A percentile compares a stretch with the other conserved stretches of the same genome.
phyloP scores from a whole-genome alignment of 2,113 vertebrate species.

The Oreochromis tanganicae region DNA sequence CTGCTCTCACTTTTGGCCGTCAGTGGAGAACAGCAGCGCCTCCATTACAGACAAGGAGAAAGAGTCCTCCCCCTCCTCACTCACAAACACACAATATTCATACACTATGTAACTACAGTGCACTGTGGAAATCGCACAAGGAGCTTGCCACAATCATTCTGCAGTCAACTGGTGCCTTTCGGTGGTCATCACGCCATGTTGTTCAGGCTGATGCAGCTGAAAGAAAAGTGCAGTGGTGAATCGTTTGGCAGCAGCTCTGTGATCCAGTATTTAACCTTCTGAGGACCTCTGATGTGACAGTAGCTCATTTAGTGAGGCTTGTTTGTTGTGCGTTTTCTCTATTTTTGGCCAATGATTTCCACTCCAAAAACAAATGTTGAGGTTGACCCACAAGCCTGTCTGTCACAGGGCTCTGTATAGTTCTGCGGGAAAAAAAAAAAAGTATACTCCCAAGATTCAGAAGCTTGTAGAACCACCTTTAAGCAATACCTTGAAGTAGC shows the following conservation, averaged over 20 bases:
- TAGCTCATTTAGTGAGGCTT: background rate
- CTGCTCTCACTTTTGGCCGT: conserved; percentile 23
- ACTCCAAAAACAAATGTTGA: background rate
- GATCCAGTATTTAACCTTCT: background rate
- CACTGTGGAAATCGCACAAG: background rate
- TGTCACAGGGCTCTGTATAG: background rate
- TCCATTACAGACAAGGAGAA: conserved; percentile 40
- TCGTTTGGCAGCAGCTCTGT: background rate
- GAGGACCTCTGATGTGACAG: background rate
- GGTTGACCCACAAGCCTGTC: background rate
- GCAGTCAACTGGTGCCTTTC: background rate
- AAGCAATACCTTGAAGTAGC: background rate
- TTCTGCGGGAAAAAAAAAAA: background rate
- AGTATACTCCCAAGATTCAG: background rate
- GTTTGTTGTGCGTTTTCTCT: background rate
- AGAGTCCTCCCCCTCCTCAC: conserved; percentile 17
- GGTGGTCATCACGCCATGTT: background rate
- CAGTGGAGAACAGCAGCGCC: conserved; percentile 38
- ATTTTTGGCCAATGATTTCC: background rate
- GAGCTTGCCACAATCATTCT: background rate
- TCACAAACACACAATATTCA: background rate
- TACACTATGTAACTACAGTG: background rate
- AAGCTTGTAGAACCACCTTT: background rate
- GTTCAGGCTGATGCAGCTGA: background rate
- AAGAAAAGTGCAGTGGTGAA: background rate